Conservation (phyloP, 2,797 vertebrate genomes). For the Hemitrygon akajei region DNA sequence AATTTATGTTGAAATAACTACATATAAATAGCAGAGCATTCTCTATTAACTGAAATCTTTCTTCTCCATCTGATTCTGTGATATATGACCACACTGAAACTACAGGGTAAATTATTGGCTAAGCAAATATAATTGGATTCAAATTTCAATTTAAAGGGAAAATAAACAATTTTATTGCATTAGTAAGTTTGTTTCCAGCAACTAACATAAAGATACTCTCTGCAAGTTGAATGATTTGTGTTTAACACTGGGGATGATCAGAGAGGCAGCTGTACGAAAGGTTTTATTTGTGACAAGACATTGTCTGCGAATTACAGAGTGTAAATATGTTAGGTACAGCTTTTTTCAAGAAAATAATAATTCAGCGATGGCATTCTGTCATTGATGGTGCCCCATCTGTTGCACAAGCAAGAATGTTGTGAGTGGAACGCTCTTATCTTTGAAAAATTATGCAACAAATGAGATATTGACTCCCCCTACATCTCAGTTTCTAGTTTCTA, state of each 20-base stretch:
- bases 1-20: not conserved
- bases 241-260: not conserved
- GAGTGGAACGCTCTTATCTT: too few species aligned
- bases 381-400: too few species aligned
- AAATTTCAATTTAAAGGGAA: not conserved
- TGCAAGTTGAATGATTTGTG: too few species aligned
- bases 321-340: too few species aligned
- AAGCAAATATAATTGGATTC: not conserved
- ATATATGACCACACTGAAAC: not conserved
- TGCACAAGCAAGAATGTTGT: too few species aligned
- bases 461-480: too few species aligned
- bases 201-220: not conserved
- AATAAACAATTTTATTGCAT: not conserved
- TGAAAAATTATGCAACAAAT: too few species aligned
- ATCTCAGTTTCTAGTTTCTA: too few species aligned
- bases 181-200: not conserved
- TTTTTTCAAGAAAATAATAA: too few species aligned
- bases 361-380: too few species aligned
- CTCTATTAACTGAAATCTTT: not conserved
- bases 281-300: not conserved
- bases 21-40: not conserved
- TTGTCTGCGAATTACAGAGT: not conserved
- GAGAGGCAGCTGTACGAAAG: not conserved
- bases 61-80: not conserved
- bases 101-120: not conserved